Evolutionary conservation across 30 jellyfish, hydroid and myxozoan genomes (phyloP).

Genomic region (Hydractinia echinata): DNA sequence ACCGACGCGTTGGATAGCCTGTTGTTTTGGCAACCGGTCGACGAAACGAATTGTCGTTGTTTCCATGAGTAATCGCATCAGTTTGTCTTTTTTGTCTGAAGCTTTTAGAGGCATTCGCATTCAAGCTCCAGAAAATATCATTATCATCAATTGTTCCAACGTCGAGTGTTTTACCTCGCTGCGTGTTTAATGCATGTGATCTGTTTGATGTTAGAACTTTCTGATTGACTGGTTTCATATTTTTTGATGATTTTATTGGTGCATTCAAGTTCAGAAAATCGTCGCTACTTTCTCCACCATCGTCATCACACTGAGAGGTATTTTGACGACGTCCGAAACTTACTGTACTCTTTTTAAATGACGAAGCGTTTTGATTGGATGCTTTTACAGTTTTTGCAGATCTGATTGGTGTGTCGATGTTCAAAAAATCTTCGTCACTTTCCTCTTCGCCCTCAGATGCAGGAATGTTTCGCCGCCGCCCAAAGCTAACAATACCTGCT

Average conservation of each 20-base stretch:
- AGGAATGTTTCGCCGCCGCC: not conserved
- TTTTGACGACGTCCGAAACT: not conserved
- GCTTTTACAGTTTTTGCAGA: not conserved
- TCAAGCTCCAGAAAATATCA: too few species aligned
- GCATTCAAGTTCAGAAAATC: not conserved
- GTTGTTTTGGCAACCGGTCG: not conserved
- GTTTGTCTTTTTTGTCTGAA: not conserved
- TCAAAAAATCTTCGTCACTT: not conserved
- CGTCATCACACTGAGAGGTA: not conserved
- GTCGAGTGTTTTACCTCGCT: too few species aligned
- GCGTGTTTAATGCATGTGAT: not conserved
- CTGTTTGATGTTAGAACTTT: not conserved
- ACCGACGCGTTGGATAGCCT: not conserved
- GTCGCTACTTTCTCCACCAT: not conserved
- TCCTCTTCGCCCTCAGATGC: not conserved
- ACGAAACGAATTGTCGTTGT: not conserved
- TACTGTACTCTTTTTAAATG: not conserved
- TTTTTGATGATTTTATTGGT: not conserved
- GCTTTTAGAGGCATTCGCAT: too few species aligned
- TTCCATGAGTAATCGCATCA: not conserved
- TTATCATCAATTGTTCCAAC: too few species aligned
- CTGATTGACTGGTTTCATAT: not conserved
- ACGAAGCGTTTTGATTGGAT: not conserved
- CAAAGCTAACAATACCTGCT: not conserved
- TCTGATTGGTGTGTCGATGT: not conserved